Percentiles rank a stretch among this genome's conserved stretches.
These are phyloP conservation scores for Hippopotamus amphibius DNA, from an alignment of 2,113 vertebrate genomes.

Conservation along the genomic window DNA sequence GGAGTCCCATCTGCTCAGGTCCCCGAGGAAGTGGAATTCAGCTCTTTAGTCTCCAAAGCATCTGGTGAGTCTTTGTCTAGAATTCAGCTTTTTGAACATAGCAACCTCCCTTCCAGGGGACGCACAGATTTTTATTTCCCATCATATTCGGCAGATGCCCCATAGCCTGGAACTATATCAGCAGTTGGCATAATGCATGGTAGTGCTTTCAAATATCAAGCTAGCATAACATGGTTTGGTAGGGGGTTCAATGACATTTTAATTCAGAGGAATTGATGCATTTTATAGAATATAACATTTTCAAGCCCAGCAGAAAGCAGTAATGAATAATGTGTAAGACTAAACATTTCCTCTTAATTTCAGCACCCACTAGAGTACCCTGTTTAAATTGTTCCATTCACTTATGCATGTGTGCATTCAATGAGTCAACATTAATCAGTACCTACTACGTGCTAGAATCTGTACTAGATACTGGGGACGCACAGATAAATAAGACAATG, in stretches of 20 bases:
- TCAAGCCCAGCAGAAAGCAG: constrained; percentile 53
- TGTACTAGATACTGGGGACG: not conserved
- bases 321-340: constrained; percentile 29
- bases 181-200: constrained; percentile 65
- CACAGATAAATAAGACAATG: not conserved
- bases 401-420: not conserved
- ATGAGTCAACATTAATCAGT: not conserved
- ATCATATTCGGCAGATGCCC: constrained; percentile 61
- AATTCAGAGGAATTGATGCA: constrained; percentile 51
- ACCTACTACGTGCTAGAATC: not conserved
- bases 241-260: constrained; percentile 67
- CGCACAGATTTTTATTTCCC: constrained; percentile 62
- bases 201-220: constrained; percentile 65
- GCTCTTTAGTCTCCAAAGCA: constrained; percentile 49
- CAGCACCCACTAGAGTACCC: not conserved
- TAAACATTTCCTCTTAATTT: constrained; percentile 43
- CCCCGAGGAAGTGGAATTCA: constrained; percentile 56
- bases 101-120: constrained; percentile 3
- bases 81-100: constrained; percentile 55
- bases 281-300: constrained; percentile 68
- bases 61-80: constrained; percentile 66
- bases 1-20: constrained; percentile 74
- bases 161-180: constrained; percentile 63
- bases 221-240: constrained; percentile 43
- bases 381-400: constrained; percentile 15